Conservation (phyloP, 1,140 invertebrate species). For the Bathynomus jamesi region DNA sequence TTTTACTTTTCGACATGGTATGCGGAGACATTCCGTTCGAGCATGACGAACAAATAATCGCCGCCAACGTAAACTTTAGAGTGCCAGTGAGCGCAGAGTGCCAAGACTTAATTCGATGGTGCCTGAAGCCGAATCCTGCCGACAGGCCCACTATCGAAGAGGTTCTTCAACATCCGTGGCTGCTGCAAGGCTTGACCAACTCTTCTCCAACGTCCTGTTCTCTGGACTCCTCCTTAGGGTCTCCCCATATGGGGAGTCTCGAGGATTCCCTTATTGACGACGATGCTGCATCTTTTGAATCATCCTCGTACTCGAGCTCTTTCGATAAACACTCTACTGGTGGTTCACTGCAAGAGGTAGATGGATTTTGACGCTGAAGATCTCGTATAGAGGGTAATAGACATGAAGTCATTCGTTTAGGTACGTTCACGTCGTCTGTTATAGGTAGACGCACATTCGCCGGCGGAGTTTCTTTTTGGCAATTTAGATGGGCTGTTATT, state of each 20-base stretch:
- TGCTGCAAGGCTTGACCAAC: slow-evolving; percentile 27
- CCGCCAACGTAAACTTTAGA: slow-evolving; percentile 48
- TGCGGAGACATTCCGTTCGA: slow-evolving; percentile 65
- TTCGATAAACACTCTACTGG: not conserved
- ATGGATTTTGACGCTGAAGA: not conserved
- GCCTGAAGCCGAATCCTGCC: slow-evolving; percentile 49
- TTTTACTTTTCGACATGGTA: slow-evolving; percentile 62
- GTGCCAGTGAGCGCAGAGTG: slow-evolving; percentile 50
- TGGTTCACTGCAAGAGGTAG: not conserved
- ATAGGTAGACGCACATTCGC: too few species aligned
- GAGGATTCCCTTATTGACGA: not conserved
- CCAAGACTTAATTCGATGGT: slow-evolving; percentile 53
- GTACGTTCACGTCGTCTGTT: too few species aligned
- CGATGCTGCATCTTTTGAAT: not conserved
- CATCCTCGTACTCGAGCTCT: not conserved
- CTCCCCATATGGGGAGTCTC: not conserved
- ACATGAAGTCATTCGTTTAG: slow-evolving; percentile 1
- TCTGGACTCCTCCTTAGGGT: not conserved
- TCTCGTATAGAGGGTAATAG: not conserved
- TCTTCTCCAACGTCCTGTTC: not conserved
- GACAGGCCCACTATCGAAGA: slow-evolving; percentile 52
- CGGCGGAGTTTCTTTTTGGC: too few species aligned
- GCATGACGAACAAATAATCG: slow-evolving; percentile 56
- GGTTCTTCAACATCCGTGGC: slow-evolving; percentile 55
- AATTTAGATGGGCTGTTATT: too few species aligned